Base-by-base conservation (phyloP, 2,797 vertebrate genomes). In the Gallinago stenura region DNA sequence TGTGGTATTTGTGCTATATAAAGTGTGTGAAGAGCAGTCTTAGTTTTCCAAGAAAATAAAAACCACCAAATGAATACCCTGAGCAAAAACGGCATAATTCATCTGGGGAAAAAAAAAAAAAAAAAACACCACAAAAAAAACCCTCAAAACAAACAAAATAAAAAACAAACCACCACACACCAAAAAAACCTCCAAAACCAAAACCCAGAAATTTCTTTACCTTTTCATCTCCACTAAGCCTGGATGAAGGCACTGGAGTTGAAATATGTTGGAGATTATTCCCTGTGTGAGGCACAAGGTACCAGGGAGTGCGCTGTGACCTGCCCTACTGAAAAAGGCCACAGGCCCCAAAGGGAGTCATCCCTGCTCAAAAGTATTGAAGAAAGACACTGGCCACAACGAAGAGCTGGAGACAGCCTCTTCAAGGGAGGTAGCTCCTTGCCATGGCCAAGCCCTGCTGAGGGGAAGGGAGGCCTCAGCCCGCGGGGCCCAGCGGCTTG, bases 401-500 rank as follows among this genome's bases (percentile, higher is more conserved):
- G 5, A 12, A 45, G 17, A 24, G 28, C 10, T 8, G 24, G 31
- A 33, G 19, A 17, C 10, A 10, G 1, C 20, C 11, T 54, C 30
- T 39, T 33, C 0, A 1, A 39, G 25, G 22, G 7, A 30, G 7
- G 13, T 16, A 57, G 16, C 2, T 43, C 33, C 18, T 24, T 24
- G 19, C 15, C 50, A 9, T 19, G 33, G 10, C n/a, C 10, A 9
- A 43, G 15, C 25, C 33, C 2, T 0, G 12, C 4, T 15, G 37
- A 48, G 19, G 4, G 5, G 10, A 2, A 15, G 18, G 15, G 8
- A 17, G 53, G 18, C n/a, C 9, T 28, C 0, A 0, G 21, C 12
- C 14, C 6, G 0, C 6, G 10, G 31, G 46, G 21, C 21, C 46
- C 60, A 14, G 10, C 10, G 10, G 37, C 20, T 45, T 9, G 0